Percentiles rank a stretch among this genome's conserved stretches.
Conservation (phyloP, 1,140 invertebrate species). For the Ephestia elutella region DNA sequence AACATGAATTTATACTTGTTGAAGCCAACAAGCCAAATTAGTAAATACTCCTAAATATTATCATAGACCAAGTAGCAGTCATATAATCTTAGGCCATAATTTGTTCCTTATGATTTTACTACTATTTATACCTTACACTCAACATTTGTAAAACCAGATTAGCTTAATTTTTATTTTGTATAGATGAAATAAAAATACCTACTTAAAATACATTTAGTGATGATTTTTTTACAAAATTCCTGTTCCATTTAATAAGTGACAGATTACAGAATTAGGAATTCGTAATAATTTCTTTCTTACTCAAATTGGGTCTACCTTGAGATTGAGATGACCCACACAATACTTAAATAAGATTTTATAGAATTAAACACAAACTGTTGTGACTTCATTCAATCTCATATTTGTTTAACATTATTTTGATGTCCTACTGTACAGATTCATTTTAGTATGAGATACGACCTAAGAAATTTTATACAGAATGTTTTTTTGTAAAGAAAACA, state of each 20-base stretch:
- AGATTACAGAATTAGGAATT: not conserved
- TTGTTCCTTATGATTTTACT: not conserved
- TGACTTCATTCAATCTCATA: too few relatives aligned
- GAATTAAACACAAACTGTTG: too few relatives aligned
- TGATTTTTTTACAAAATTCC: not conserved
- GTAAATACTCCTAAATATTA: not conserved
- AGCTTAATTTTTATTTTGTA: too few relatives aligned
- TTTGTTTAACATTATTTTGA: too few relatives aligned
- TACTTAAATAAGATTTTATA: too few relatives aligned
- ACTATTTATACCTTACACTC: not conserved
- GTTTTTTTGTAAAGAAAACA: too few relatives aligned
- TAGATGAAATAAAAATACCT: too few relatives aligned
- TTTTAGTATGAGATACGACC: too few relatives aligned
- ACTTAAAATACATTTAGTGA: not conserved
- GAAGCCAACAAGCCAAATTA: not conserved
- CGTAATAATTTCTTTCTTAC: not conserved
- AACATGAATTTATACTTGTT: conserved; percentile 1
- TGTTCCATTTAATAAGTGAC: not conserved
- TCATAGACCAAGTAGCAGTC: too few relatives aligned
- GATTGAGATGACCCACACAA: not conserved
- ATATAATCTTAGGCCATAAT: not conserved
- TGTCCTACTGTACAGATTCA: too few relatives aligned
- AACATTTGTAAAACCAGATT: not conserved
- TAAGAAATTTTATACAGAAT: too few relatives aligned
- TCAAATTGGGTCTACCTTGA: not conserved